Evolutionary conservation across 2,113 vertebrate species (phyloP), one percentile per base, ranked within the genome.

Genomic region (Amblyopsis rosae): DNA sequence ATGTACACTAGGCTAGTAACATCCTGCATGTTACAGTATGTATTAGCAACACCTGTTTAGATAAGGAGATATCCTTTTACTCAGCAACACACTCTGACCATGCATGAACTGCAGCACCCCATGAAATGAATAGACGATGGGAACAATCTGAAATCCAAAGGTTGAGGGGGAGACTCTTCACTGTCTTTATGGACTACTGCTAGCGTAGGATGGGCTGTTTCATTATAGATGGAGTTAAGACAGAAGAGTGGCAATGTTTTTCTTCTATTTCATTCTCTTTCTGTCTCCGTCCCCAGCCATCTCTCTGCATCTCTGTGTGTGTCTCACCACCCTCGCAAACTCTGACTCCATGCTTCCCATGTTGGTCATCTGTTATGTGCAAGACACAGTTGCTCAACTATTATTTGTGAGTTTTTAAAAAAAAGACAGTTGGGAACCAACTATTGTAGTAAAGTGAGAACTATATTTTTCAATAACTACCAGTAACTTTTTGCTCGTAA

Each of bases 131-230:
- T 9, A 6, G 17, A 12, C 9, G 19, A 26, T n/a, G 12, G 5
- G 41, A 35, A 49, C 11, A 3, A 64, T 65, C 47, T 75, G 32
- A 76, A 73, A 79, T 71, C 54, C 73, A 79, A 41, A 56, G 26
- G 41, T 10, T 51, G 49, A 54, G 26, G 2, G 33, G 41, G 65
- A 41, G 3, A 41, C 2, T 17, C 19, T 51, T 61, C n/a, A 32
- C n/a, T 33, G 4, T 57, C 10, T 70, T 66, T 75, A 71, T 26
- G 9, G 73, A 65, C 32, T 62, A 9, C 67, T 59, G 70, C 57
- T 50, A 79, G n/a, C 11, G 19, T 70, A 32, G 19, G 41, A 17
- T 55, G 32, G 26, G 35, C 58, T 67, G 33, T 65, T 75, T 61
- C 61, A 75, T 35, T 68, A 59, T 75, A 50, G 51, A 64, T 59